Evolutionary conservation across 2,888 invertebrate genomes (phyloP).

Genomic region (Maniola hyperantus): DNA sequence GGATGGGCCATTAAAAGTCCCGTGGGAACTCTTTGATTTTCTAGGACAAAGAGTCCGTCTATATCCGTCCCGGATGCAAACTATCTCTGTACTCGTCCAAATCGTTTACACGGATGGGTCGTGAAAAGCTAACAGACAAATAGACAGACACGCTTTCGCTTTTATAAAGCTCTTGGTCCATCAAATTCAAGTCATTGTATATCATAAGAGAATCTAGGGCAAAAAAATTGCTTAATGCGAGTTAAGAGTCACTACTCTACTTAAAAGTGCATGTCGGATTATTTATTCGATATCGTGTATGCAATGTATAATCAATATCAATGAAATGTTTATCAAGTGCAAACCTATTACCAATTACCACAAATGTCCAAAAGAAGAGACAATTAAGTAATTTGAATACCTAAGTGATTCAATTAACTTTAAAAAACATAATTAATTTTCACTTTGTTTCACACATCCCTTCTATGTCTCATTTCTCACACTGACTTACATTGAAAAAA

Average conservation of each 20-base stretch:
- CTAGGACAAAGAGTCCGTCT: no score
- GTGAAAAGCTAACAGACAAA: no score
- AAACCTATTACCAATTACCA: neutral
- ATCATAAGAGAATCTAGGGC: neutral
- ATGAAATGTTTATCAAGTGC: neutral
- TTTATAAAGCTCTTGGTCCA: neutral
- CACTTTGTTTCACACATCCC: neutral
- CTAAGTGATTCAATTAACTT: no score
- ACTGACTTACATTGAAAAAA: conserved; percentile 8
- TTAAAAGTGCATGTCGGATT: neutral
- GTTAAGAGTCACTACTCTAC: neutral
- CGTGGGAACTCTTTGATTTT: no score
- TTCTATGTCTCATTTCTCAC: conserved; percentile 8
- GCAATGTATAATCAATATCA: neutral
- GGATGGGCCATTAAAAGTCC: no score
- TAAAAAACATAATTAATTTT: neutral
- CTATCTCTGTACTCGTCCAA: no score
- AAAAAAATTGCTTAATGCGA: neutral
- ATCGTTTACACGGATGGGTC: no score
- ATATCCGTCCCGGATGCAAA: no score
- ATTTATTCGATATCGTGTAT: neutral
- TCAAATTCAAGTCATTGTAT: no score
- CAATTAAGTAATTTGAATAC: neutral
- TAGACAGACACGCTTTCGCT: no score
- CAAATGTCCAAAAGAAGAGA: neutral